A percentile compares a stretch with the other conserved stretches of the same genome.
Conservation (phyloP, 2,113 vertebrate genomes). For the Emberiza fucata region DNA sequence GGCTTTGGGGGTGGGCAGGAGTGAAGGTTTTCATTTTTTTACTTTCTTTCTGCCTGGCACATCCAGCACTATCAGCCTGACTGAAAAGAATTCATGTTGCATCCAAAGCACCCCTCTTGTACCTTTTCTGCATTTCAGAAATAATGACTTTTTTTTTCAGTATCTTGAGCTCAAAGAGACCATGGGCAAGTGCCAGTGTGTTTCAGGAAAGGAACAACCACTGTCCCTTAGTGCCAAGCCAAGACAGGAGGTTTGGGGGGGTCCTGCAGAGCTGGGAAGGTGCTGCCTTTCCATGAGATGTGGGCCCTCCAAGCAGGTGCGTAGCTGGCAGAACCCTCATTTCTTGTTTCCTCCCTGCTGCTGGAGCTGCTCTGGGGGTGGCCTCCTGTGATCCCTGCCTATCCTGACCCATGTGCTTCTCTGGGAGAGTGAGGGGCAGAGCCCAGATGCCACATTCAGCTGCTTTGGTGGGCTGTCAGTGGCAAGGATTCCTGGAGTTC, state of each 20-base stretch:
- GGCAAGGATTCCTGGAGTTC: neutral
- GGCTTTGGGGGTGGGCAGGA: neutral
- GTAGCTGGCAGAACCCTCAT: accelerated
- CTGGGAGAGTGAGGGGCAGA: neutral
- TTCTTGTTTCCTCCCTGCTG: neutral
- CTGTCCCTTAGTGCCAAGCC: neutral
- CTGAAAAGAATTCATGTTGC: neutral
- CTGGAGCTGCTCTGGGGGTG: neutral
- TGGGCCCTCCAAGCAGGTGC: accelerated
- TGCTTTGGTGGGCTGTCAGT: neutral
- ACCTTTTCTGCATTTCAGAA: neutral
- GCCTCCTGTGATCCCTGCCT: neutral
- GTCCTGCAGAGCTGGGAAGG: neutral
- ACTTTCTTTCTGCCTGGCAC: neutral
- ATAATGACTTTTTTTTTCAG: neutral
- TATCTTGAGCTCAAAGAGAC: neutral
- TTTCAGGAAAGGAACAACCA: neutral
- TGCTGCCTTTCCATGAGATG: neutral
- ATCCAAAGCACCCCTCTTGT: neutral
- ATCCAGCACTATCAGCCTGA: neutral
- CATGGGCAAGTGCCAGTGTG: neutral
- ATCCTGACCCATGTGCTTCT: accelerated
- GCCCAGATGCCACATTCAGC: neutral
- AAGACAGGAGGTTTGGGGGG: neutral
- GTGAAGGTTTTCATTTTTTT: neutral